Evolutionary conservation across 1,140 invertebrate species (phyloP).

Genomic region (Ditylenchus dipsaci): DNA sequence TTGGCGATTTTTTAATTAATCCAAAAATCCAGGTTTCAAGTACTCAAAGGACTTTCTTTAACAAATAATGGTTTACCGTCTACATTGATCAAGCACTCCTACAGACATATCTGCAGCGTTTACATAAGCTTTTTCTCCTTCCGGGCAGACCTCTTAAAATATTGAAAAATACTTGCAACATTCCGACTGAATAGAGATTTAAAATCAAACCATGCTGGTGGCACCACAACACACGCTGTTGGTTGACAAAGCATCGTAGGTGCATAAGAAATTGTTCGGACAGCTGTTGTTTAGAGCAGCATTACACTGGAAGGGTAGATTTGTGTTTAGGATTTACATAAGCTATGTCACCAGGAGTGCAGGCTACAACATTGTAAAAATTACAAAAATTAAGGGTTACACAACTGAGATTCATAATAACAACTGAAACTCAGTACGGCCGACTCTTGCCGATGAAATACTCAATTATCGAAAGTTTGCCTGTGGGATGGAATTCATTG

Average conservation of each 20-base stretch:
- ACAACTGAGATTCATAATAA: no score
- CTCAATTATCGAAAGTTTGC: no score
- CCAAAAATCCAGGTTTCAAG: no score
- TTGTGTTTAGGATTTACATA: slow-evolving; percentile 57
- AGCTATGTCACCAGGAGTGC: slow-evolving; percentile 54
- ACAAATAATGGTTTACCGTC: slow-evolving; percentile 20
- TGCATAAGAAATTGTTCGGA: slow-evolving; percentile 52
- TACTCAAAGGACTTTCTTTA: no score
- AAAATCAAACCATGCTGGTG: slow-evolving; percentile 48
- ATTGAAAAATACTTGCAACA: background rate
- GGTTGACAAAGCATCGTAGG: slow-evolving; percentile 52
- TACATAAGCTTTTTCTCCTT: slow-evolving; percentile 56
- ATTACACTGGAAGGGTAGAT: slow-evolving; percentile 56
- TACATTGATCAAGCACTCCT: slow-evolving; percentile 53
- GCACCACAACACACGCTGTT: slow-evolving; percentile 57
- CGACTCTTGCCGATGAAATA: no score
- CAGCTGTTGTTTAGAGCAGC: slow-evolving; percentile 54
- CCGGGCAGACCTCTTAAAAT: slow-evolving; percentile 52
- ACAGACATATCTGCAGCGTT: slow-evolving; percentile 56
- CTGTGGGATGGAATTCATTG: no score
- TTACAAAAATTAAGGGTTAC: no score
- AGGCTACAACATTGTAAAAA: slow-evolving; percentile 22
- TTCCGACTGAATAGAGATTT: slow-evolving; percentile 19
- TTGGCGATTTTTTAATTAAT: no score
- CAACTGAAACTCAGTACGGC: no score